Evolutionary conservation across 2,797 vertebrate species (phyloP), one percentile per base, ranked within the genome.

Genomic region (Rhinoraja longicauda): DNA sequence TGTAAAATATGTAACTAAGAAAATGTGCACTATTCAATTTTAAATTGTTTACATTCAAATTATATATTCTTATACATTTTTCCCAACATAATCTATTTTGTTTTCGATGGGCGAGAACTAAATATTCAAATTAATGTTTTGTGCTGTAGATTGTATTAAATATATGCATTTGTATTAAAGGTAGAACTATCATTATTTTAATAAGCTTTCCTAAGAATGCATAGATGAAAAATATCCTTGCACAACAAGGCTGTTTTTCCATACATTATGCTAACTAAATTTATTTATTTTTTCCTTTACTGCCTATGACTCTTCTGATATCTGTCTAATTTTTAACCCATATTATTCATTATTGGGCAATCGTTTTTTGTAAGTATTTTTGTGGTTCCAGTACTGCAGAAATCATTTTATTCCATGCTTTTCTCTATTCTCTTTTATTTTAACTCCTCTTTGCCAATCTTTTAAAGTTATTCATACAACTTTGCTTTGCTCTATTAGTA

Each of bases 391-490:
- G 13, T 64, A 32, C 4, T 57, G 17, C 17, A 64, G 57, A 15
- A 62, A 32, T 17, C 57, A 32, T 36, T 67, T 88, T 67, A 62
- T 88, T 88, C 62, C 84, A 88, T 88, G 84, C 57, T 67, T 88
- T 62, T 88, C 4, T 62, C 17, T 67, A 64, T 88, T 32, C 17
- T 19, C 10, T 9, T 45, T 90, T 70, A 26, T 73, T 73, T 15
- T 73, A 92, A 39, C 13, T 53, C 64, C 9, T 45, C 12, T 53
- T 70, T 62, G n/a, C 57, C 59, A 64, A 19, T 10, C 19, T 26
- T 92, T 75, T 92, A 19, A 73, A 92, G 36, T 57, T 26, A 75
- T 53, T 29, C 75, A 92, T 73, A 53, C 72, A 73, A 92, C 90
- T 29, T 53, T 92, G 64, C 36, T 91, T 0, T 53, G 26, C 36